These are phyloP conservation scores for Poeciliopsis turneri DNA, from an alignment of 2,797 vertebrate species.

Conservation along the genomic window DNA sequence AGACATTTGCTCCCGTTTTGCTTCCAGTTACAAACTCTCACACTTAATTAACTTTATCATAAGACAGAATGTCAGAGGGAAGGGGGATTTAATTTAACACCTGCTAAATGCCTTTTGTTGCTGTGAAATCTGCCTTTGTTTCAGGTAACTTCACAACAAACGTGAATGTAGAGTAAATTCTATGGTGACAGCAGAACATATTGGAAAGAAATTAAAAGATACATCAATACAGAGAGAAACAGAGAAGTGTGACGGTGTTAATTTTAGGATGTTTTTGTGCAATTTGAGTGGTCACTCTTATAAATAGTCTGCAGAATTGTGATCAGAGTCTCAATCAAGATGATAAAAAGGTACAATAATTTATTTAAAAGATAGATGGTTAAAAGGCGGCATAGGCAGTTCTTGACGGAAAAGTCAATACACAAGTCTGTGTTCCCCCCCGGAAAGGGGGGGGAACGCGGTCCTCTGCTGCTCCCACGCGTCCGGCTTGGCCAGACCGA, in stretches of 20 bases:
- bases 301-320: too few relatives aligned
- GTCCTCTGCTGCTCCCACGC: too few relatives aligned
- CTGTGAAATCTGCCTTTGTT: neutral
- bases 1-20: slow-evolving; percentile 54
- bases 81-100: slow-evolving; percentile 36
- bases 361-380: too few relatives aligned
- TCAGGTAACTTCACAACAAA: neutral
- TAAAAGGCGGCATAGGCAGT: too few relatives aligned
- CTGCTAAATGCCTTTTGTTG: neutral
- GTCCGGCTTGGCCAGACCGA: too few relatives aligned
- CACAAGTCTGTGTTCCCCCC: too few relatives aligned
- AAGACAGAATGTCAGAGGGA: slow-evolving; percentile 23
- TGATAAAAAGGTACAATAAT: too few relatives aligned
- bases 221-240: neutral
- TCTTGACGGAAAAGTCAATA: too few relatives aligned
- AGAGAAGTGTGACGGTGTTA: neutral
- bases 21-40: slow-evolving; percentile 43
- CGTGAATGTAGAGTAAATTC: neutral
- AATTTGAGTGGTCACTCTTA: too few relatives aligned
- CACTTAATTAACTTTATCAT: slow-evolving; percentile 51
- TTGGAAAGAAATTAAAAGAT: neutral
- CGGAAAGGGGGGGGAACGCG: too few relatives aligned
- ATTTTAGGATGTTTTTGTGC: neutral
- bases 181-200: neutral
- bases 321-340: too few relatives aligned